phyloP scores from a whole-genome alignment of 1,140 invertebrate species.

The Drosophila sturtevanti region DNA sequence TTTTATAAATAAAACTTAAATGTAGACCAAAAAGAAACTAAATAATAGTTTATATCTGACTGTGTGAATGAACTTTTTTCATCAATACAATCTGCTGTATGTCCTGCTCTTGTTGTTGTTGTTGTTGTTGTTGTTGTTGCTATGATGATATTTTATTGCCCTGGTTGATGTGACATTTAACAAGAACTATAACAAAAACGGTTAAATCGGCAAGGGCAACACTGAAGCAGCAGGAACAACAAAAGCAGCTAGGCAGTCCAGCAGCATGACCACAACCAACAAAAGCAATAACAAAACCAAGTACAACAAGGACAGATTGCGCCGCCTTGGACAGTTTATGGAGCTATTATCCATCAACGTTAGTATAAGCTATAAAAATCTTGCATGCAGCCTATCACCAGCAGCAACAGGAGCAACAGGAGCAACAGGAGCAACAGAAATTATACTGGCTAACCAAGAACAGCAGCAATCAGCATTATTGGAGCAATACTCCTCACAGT shows the following conservation, averaged over 20 bases:
- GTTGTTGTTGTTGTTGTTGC: constrained; percentile 27
- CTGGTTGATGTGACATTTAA: constrained; percentile 33
- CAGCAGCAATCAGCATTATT: constrained; percentile 1
- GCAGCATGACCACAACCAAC: constrained; percentile 10
- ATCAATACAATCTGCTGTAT: constrained; percentile 19
- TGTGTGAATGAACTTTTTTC: constrained; percentile 5
- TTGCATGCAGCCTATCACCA: constrained; percentile 15
- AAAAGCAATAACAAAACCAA: constrained; percentile 5
- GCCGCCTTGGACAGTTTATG: constrained; percentile 46
- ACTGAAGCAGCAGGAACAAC: background rate
- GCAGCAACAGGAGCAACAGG: constrained; percentile 17
- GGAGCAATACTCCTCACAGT: constrained; percentile 3
- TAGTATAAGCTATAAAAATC: constrained; percentile 32
- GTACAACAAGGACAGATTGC: constrained; percentile 38
- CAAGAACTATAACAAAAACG: constrained; percentile 3
- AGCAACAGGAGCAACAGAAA: background rate
- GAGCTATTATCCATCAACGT: constrained; percentile 42
- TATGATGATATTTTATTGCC: constrained; percentile 38
- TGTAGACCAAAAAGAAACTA: too few relatives aligned
- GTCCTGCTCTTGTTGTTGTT: constrained; percentile 20
- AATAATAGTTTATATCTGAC: too few relatives aligned
- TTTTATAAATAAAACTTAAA: too few relatives aligned
- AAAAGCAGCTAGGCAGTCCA: background rate
- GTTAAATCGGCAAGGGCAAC: background rate
- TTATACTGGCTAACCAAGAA: background rate